Evolutionary conservation across 1,140 invertebrate species (phyloP).

Genomic region (Meloidogyne exigua): DNA sequence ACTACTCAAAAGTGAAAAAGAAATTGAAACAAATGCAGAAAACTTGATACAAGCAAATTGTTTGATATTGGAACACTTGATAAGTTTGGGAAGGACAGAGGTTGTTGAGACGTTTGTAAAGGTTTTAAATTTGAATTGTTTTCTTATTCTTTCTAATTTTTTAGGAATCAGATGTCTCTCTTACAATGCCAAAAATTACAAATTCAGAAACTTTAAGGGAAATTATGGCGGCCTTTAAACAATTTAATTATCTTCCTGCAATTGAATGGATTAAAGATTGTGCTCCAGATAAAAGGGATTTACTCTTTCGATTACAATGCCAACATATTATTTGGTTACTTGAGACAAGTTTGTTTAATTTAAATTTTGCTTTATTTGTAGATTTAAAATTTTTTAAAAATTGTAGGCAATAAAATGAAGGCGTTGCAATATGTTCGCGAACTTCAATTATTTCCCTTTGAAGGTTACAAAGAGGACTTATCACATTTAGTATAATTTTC

Average conservation of each 20-base stretch:
- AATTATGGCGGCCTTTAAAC: conserved; percentile 45
- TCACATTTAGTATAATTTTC: conserved; percentile 8
- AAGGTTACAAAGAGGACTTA: conserved; percentile 17
- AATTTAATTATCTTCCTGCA: conserved; percentile 43
- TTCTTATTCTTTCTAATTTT: conserved; percentile 11
- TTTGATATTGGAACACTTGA: conserved; percentile 53
- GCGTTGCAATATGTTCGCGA: conserved; percentile 24
- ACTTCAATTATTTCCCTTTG: conserved; percentile 4
- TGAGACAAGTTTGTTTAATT: conserved; percentile 27
- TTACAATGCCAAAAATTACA: conserved; percentile 28
- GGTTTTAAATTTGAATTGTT: conserved; percentile 29
- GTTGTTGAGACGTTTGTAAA: conserved; percentile 56
- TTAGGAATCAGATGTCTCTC: conserved; percentile 45
- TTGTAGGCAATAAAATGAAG: conserved; percentile 9
- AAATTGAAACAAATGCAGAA: conserved; percentile 41
- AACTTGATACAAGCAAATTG: conserved; percentile 47
- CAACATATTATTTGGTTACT: conserved; percentile 48
- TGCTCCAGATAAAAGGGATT: conserved; percentile 30
- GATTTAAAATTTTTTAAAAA: neutral
- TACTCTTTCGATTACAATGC: conserved; percentile 48
- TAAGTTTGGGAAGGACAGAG: conserved; percentile 46
- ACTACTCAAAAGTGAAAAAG: conserved; percentile 50
- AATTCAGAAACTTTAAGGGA: conserved; percentile 31
- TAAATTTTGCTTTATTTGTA: neutral
- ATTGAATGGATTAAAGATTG: conserved; percentile 45